phyloP scores from a whole-genome alignment of 2,888 invertebrate genomes.

The Strigamia crassipes region DNA sequence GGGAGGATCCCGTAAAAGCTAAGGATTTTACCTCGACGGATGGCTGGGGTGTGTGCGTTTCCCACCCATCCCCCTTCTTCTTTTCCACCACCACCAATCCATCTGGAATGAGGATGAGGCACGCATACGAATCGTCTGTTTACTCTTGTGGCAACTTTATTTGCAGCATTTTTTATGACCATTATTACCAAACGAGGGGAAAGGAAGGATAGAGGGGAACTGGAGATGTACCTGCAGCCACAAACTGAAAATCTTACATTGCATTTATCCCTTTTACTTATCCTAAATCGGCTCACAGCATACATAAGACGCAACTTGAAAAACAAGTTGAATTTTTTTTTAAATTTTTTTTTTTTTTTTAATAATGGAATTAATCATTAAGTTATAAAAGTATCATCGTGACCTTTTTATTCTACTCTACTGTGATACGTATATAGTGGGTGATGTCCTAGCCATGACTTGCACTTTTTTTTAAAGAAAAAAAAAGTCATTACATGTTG shows the following conservation, averaged over 20 bases:
- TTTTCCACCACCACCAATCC: conserved; percentile 31
- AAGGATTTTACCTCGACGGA: conserved; percentile 17
- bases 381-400: not conserved
- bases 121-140: conserved; percentile 44
- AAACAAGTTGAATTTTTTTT: too few relatives aligned
- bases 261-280: not conserved
- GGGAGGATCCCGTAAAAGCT: conserved; percentile 16
- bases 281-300: not conserved
- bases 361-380: too few relatives aligned
- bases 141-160: conserved; percentile 44
- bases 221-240: conserved; percentile 8
- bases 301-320: not conserved
- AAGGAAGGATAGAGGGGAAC: not conserved
- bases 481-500: conserved; percentile 17
- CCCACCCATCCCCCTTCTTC: conserved; percentile 13
- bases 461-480: not conserved
- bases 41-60: conserved; percentile 20
- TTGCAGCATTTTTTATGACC: conserved; percentile 41
- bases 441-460: conserved; percentile 16
- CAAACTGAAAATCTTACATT: conserved; percentile 12
- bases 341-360: too few relatives aligned
- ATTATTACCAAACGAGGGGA: conserved; percentile 17
- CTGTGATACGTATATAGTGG: conserved; percentile 4
- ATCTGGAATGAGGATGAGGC: conserved; percentile 17
- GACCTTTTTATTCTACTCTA: not conserved